Evolutionary conservation across 2,113 vertebrate genomes (phyloP).

Genomic region (Balaenoptera acutorostrata): DNA sequence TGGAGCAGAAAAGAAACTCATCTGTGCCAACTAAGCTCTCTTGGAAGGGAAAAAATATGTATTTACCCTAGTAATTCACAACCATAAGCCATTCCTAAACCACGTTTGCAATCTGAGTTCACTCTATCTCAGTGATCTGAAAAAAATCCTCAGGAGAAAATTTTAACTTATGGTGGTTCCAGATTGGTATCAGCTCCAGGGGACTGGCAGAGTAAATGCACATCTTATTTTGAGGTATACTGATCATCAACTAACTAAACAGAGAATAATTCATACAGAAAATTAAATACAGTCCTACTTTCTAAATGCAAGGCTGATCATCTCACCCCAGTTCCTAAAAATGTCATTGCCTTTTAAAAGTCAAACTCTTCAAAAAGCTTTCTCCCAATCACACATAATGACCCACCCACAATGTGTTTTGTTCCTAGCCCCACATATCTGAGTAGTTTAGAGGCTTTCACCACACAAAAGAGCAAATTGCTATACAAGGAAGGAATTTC

Average conservation of each 20-base stretch:
- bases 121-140: not conserved
- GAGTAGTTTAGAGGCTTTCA: not conserved
- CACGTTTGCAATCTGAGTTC: not conserved
- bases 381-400: not conserved
- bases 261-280: not conserved
- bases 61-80: not conserved
- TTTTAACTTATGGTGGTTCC: not conserved
- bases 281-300: not conserved
- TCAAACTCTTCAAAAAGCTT: not conserved
- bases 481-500: not conserved
- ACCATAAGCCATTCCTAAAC: not conserved
- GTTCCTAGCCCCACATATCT: not conserved
- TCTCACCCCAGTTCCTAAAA: not conserved
- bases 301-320: not conserved
- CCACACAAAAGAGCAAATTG: not conserved
- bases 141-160: not conserved
- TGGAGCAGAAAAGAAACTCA: not conserved
- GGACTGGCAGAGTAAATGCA: not conserved
- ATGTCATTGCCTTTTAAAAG: not conserved
- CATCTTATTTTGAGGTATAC: not conserved
- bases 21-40: not conserved
- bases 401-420: not conserved
- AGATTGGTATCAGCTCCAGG: not conserved
- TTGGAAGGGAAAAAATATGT: not conserved
- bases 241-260: constrained; percentile 16